These are phyloP conservation scores for Xenopus laevis DNA, from an alignment of 2,113 vertebrate species.

Conservation along the genomic window DNA sequence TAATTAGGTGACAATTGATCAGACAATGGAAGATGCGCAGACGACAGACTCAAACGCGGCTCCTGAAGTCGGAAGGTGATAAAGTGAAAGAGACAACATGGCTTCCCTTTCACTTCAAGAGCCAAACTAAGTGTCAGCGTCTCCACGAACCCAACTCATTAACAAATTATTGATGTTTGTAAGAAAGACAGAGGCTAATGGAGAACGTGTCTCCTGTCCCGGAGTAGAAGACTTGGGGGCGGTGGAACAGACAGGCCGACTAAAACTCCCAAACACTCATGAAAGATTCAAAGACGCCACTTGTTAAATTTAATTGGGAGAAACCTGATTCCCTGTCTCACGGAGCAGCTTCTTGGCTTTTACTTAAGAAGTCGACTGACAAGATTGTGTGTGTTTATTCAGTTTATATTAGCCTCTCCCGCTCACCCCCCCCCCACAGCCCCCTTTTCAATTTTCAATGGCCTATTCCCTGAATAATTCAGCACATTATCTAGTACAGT, in stretches of 20 bases:
- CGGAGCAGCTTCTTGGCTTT: constrained; percentile 55
- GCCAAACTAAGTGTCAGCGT: too few relatives aligned
- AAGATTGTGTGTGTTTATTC: constrained; percentile 52
- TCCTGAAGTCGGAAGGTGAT: neutral
- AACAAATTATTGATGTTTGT: neutral
- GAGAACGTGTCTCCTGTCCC: neutral
- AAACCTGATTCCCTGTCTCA: constrained; percentile 50
- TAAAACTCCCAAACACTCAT: constrained; percentile 58
- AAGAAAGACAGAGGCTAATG: constrained; percentile 33
- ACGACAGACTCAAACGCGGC: neutral
- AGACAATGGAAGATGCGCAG: neutral
- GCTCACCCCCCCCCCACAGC: constrained; percentile 11
- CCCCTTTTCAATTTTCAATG: constrained; percentile 28
- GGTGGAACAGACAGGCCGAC: constrained; percentile 50
- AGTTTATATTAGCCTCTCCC: constrained; percentile 2
- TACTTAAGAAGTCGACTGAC: constrained; percentile 62
- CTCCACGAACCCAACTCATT: neutral
- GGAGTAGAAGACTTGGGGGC: neutral
- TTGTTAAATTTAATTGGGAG: constrained; percentile 73
- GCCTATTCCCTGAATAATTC: constrained; percentile 38
- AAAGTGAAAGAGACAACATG: neutral
- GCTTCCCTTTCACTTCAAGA: accelerated
- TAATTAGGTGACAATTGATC: constrained; percentile 61
- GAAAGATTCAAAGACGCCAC: constrained; percentile 67
- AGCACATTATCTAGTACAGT: constrained; percentile 6